Evolutionary conservation across 2,888 invertebrate genomes (phyloP).

Genomic region (Pseudococcus jackbeardsleyi): DNA sequence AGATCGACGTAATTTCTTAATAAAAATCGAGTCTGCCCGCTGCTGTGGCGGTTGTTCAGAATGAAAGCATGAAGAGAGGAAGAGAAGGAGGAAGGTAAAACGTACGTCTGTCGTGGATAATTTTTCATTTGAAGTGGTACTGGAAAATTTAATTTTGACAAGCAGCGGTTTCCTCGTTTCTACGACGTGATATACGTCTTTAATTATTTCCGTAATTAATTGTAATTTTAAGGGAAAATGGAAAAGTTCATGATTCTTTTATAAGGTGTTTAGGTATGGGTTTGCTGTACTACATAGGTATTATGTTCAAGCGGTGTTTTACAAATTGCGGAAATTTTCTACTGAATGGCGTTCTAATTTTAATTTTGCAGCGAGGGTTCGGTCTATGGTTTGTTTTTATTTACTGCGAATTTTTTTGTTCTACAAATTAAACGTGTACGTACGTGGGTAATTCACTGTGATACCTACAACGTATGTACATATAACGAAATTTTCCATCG

Average conservation of each 20-base stretch:
- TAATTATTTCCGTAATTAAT: constrained; percentile 50
- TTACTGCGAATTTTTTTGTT: background rate
- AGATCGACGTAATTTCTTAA: constrained; percentile 43
- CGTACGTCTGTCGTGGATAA: background rate
- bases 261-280: constrained; percentile 23
- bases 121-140: constrained; percentile 43
- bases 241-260: constrained; percentile 43
- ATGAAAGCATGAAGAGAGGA: background rate
- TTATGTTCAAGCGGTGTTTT: background rate
- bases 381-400: background rate
- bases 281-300: constrained; percentile 28
- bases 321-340: constrained; percentile 17
- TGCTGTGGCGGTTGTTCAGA: background rate
- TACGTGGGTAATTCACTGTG: too few species aligned
- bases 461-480: too few species aligned
- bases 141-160: constrained; percentile 46
- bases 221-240: constrained; percentile 40
- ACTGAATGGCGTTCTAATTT: constrained; percentile 32
- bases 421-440: background rate
- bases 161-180: constrained; percentile 48
- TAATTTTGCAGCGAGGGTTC: constrained; percentile 27
- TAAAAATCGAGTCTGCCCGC: background rate
- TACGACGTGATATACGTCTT: constrained; percentile 35
- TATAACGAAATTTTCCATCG: background rate
- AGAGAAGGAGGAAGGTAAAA: background rate